A percentile compares a stretch with the other conserved stretches of the same genome.
These are phyloP conservation scores for Cricetomys ansorgei DNA, from an alignment of 2,113 vertebrate genomes.

Conservation along the genomic window DNA sequence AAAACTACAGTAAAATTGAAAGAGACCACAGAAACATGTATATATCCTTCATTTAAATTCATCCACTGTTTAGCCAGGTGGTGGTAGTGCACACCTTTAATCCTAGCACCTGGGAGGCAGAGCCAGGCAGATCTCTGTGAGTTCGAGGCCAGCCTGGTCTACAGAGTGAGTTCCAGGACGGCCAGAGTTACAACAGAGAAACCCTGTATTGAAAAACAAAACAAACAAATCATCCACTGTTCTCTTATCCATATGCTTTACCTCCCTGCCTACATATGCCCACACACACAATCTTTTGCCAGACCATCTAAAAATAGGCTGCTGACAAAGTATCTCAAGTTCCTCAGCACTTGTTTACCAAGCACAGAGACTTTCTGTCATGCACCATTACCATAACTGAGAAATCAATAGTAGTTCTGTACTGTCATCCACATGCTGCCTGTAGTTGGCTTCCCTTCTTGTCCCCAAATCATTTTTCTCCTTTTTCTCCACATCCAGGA, in stretches of 20 bases:
- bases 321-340: neutral
- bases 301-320: conserved; percentile 33
- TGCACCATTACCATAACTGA: neutral
- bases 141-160: too few relatives aligned
- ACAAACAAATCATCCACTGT: neutral
- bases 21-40: neutral
- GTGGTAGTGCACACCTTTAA: too few relatives aligned
- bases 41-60: conserved; percentile 49
- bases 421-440: neutral
- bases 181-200: too few relatives aligned
- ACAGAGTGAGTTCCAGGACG: too few relatives aligned
- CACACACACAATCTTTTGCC: neutral
- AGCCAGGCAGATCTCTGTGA: too few relatives aligned
- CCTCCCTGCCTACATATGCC: neutral
- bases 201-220: too few relatives aligned
- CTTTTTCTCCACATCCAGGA: conserved; percentile 29
- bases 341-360: conserved; percentile 29
- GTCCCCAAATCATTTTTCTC: neutral
- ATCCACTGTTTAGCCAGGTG: neutral
- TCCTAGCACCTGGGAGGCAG: too few relatives aligned
- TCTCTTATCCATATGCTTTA: neutral
- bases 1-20: conserved; percentile 10
- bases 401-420: neutral
- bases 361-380: neutral
- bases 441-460: neutral